Percentiles rank a stretch among this genome's conserved stretches.
phyloP scores from a whole-genome alignment of 30 jellyfish, hydroid and myxozoan genomes.

The Hydractinia echinata region DNA sequence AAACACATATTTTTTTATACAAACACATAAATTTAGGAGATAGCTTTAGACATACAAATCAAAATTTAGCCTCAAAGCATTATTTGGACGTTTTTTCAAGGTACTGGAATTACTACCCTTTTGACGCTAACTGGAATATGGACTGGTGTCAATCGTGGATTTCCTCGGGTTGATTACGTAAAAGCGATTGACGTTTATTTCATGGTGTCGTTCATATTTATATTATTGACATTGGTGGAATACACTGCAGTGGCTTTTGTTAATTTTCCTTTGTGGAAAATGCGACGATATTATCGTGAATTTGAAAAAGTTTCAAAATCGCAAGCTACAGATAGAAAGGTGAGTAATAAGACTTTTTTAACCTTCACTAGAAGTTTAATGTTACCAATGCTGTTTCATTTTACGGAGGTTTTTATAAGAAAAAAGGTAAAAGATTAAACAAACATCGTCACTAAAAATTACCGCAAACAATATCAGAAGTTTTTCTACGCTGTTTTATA shows the following conservation, averaged over 20 bases:
- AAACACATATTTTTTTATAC: too few relatives aligned
- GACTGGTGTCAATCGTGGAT: conserved; percentile 50
- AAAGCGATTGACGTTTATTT: conserved; percentile 72
- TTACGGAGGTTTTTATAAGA: too few relatives aligned
- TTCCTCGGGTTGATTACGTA: conserved; percentile 66
- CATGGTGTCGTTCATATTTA: conserved; percentile 67
- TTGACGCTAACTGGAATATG: conserved; percentile 62
- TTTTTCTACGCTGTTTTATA: too few relatives aligned
- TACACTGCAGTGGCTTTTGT: conserved; percentile 42
- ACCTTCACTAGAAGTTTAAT: too few relatives aligned
- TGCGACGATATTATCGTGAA: not conserved
- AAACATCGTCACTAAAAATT: too few relatives aligned
- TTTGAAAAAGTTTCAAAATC: not conserved
- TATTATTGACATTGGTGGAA: conserved; percentile 59
- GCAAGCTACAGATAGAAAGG: too few relatives aligned
- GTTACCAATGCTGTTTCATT: too few relatives aligned
- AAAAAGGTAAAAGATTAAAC: too few relatives aligned
- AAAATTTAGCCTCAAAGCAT: not conserved
- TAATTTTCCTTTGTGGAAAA: conserved; percentile 10
- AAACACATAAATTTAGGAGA: too few relatives aligned
- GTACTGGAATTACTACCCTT: conserved; percentile 60
- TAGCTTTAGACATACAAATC: too few relatives aligned
- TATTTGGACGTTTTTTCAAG: conserved; percentile 9
- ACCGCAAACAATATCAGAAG: too few relatives aligned
- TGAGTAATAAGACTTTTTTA: too few relatives aligned